These are phyloP conservation scores for Nerophis lumbriciformis DNA, from an alignment of 2,113 vertebrate genomes.

Conservation along the genomic window DNA sequence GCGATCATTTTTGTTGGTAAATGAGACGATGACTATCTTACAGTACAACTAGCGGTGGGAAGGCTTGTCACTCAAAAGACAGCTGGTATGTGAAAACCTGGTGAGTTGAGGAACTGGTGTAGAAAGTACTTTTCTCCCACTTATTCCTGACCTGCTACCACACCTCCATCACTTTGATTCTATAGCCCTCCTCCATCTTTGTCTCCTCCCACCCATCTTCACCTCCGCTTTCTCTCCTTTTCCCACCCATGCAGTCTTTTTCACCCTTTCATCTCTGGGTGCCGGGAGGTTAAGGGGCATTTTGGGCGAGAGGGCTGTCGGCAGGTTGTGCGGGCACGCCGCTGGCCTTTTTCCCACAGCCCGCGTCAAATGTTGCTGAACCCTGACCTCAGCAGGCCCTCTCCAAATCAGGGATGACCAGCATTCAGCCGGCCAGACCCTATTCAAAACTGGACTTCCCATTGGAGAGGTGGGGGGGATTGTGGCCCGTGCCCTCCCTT, in stretches of 20 bases:
- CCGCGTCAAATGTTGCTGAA: conserved; percentile 69
- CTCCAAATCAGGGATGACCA: conserved; percentile 55
- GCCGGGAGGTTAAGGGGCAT: conserved; percentile 67
- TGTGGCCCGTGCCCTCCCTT: conserved; percentile 60
- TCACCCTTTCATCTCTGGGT: conserved; percentile 57
- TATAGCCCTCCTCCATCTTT: conserved; percentile 58
- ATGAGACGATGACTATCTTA: no score
- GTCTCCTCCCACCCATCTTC: conserved; percentile 52
- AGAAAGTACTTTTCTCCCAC: no score
- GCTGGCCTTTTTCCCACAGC: conserved; percentile 72
- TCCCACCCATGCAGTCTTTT: conserved; percentile 60
- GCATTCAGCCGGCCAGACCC: conserved; percentile 67
- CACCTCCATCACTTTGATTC: conserved; percentile 44
- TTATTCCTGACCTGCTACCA: background rate
- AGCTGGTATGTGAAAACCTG: no score
- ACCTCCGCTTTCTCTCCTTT: conserved; percentile 41
- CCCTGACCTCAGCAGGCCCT: conserved; percentile 70
- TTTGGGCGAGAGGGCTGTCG: conserved; percentile 62
- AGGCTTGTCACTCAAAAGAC: no score
- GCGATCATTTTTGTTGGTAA: no score
- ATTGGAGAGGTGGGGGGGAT: conserved; percentile 54
- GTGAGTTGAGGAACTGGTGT: no score
- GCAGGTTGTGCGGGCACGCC: conserved; percentile 70
- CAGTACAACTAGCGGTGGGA: no score
- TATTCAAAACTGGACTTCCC: conserved; percentile 64